These are phyloP conservation scores for Scaptodrosophila lebanonensis DNA, from an alignment of 1,140 invertebrate genomes.

Conservation along the genomic window DNA sequence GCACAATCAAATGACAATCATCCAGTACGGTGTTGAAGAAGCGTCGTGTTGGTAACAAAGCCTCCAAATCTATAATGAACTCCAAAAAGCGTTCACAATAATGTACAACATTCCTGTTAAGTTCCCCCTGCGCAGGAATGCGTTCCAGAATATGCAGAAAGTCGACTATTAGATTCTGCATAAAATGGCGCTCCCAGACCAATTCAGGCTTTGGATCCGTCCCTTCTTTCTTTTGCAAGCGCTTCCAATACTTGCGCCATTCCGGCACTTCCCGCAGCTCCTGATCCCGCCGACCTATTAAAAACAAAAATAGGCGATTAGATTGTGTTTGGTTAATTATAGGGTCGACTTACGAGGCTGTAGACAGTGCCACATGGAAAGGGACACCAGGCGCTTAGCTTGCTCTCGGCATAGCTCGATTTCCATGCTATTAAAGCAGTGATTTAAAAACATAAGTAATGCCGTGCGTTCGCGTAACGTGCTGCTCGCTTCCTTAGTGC, in stretches of 20 bases:
- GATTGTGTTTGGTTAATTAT: too few relatives aligned
- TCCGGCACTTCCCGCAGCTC: conserved; percentile 92
- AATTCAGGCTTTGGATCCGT: conserved; percentile 83
- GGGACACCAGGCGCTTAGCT: conserved; percentile 93
- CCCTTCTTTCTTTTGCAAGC: conserved; percentile 88
- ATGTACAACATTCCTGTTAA: conserved; percentile 79
- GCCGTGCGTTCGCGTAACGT: conserved; percentile 90
- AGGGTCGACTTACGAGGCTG: conserved; percentile 82
- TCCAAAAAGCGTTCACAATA: conserved; percentile 98
- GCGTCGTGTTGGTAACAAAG: conserved; percentile 93
- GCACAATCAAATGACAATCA: conserved; percentile 95
- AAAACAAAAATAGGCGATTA: background rate
- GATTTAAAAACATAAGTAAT: conserved; percentile 94
- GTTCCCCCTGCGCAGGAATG: conserved; percentile 83
- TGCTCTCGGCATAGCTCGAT: conserved; percentile 94
- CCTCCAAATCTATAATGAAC: conserved; percentile 97
- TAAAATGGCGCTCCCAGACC: conserved; percentile 92
- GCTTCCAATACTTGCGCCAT: conserved; percentile 95
- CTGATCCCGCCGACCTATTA: conserved; percentile 84
- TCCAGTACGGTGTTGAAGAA: conserved; percentile 98
- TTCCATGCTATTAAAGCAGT: conserved; percentile 98
- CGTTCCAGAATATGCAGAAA: conserved; percentile 91
- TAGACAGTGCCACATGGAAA: conserved; percentile 96
- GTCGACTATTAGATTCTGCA: conserved; percentile 91
- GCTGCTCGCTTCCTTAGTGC: conserved; percentile 45